A percentile compares a stretch with the other conserved stretches of the same genome.
phyloP scores from a whole-genome alignment of 2,888 invertebrate species.

The Vannuccia rotundouncinata region DNA sequence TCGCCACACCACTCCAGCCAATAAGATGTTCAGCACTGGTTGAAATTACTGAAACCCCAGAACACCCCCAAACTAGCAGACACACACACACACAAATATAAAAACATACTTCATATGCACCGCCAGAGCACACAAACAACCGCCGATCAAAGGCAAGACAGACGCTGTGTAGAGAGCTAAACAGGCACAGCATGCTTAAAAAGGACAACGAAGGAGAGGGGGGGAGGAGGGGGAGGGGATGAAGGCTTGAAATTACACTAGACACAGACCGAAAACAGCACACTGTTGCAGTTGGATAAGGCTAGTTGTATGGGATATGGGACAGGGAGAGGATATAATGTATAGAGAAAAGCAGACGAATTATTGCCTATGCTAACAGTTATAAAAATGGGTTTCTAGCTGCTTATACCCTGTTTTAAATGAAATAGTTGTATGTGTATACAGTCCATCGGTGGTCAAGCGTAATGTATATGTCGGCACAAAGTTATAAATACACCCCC shows the following conservation, averaged over 20 bases:
- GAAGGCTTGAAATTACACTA: constrained; percentile 8
- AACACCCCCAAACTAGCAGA: not conserved
- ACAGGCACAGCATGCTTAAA: not conserved
- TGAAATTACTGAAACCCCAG: not conserved
- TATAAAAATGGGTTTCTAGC: not conserved
- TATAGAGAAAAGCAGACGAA: not conserved
- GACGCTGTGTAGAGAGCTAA: constrained; percentile 2
- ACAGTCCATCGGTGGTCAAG: no score
- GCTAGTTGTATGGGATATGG: not conserved
- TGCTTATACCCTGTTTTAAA: no score
- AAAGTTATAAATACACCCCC: not conserved
- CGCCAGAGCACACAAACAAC: not conserved
- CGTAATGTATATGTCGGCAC: no score
- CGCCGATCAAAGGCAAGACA: constrained; percentile 6
- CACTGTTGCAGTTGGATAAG: not conserved
- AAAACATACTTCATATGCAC: constrained; percentile 10
- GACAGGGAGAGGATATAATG: not conserved
- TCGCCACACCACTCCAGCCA: not conserved
- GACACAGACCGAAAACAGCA: not conserved
- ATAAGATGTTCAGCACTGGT: constrained; percentile 8
- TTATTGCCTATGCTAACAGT: not conserved
- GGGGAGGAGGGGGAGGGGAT: not conserved
- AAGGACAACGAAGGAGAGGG: not conserved
- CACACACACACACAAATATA: constrained; percentile 2
- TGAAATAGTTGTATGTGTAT: no score